Base-by-base conservation (phyloP, 2,113 vertebrate genomes). In the Bostrychus sinensis region DNA sequence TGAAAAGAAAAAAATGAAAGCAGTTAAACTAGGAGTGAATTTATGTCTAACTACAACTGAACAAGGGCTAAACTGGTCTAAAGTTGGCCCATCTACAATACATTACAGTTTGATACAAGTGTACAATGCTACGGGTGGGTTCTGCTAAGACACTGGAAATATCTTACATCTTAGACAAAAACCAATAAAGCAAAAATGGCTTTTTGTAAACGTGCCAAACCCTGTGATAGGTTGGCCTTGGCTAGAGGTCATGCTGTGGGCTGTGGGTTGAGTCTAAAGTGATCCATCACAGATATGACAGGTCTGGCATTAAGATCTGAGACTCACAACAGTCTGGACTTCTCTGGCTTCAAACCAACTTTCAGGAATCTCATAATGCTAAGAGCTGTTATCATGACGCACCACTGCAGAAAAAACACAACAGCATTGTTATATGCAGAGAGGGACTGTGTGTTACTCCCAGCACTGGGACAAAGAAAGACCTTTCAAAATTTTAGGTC, bases 201-300 rank as follows among this genome's bases (percentile, higher is more conserved):
- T 17, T 23, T 10, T 46, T 22, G 7, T 62, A n/a, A 25, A 38
- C 12, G 9, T 32, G 45, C 17, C 4, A 23, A 11, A 36, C 28
- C 62, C 25, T 50, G 25, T 42, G 17, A 61, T 23, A 4, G 14
- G 10, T 45, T 57, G 74, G 36, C 51, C 42, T 66, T 32, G 56
- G 36, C 32, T 48, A 28, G 42, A 37, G 9, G 53, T 54, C 43
- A n/a, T 60, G 32, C 45, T 42, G 26, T 38, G 11, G 13, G 28
- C 20, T 54, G 53, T 42, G 36, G 17, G 23, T 39, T 22, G 9
- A 46, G 48, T 5, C 16, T 0, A 34, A 42, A 70, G 53, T 63
- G 56, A 83, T 58, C 51, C 19, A 62, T 72, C 53, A 62, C 9
- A 39, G 28, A 64, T 5, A 19, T 48, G 12, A 77, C 68, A 38